Percentiles rank a stretch among this genome's conserved stretches.
These are phyloP conservation scores for Neoniphon sammara DNA, from an alignment of 2,797 vertebrate species.

Conservation along the genomic window DNA sequence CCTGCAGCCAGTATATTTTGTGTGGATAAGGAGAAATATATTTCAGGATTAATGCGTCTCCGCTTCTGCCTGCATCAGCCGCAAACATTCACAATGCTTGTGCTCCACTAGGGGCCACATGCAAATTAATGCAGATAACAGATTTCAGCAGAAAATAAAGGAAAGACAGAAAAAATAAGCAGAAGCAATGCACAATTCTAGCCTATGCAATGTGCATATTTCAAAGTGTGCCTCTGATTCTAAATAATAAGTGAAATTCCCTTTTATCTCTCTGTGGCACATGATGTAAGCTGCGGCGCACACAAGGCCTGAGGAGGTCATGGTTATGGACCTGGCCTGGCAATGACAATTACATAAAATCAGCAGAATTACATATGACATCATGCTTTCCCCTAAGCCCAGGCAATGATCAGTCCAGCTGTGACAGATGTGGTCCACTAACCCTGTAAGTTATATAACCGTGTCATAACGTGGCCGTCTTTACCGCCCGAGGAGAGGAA, in stretches of 20 bases:
- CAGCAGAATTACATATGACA: conserved; percentile 45
- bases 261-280: not conserved
- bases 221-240: not conserved
- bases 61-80: conserved; percentile 10
- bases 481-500: conserved; percentile 1
- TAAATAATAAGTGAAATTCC: conserved; percentile 4
- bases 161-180: not conserved
- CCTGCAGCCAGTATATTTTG: conserved; percentile 17
- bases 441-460: conserved; percentile 75
- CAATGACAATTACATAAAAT: conserved; percentile 60
- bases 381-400: conserved; percentile 47
- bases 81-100: not conserved
- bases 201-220: not conserved
- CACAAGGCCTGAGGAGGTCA: conserved; percentile 19
- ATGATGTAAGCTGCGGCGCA: not conserved
- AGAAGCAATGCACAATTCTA: not conserved
- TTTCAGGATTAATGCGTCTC: conserved; percentile 34
- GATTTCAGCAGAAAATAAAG: not conserved
- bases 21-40: conserved; percentile 32
- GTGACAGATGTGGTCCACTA: conserved; percentile 71
- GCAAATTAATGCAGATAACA: not conserved
- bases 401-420: conserved; percentile 43
- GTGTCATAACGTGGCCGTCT: conserved; percentile 51
- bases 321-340: conserved; percentile 35
- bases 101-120: not conserved